Percentiles rank a stretch among this genome's conserved stretches.
Evolutionary conservation across 2,113 vertebrate genomes (phyloP).

Genomic region (Poecilia latipinna): DNA sequence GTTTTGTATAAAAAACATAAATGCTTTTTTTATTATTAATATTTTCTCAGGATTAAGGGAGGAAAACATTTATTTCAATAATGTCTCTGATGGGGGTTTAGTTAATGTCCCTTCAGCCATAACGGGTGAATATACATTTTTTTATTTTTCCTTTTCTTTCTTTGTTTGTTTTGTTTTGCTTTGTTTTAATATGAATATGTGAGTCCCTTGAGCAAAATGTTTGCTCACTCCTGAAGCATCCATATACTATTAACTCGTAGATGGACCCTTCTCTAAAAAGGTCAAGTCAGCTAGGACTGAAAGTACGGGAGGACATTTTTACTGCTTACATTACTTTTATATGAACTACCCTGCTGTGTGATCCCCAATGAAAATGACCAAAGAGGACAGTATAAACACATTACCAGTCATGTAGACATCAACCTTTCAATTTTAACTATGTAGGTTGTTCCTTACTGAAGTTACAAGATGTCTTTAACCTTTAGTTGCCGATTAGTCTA

Average conservation of each 20-base stretch:
- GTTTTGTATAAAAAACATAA: too few species aligned
- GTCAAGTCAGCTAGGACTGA: constrained; percentile 16
- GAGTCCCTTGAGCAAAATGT: constrained; percentile 6
- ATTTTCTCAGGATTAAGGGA: too few species aligned
- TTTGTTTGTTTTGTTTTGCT: too few species aligned
- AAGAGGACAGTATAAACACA: background rate
- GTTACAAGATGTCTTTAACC: constrained; percentile 4
- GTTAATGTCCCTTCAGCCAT: background rate
- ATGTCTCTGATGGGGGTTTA: background rate
- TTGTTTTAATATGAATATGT: background rate
- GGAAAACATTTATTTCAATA: too few species aligned
- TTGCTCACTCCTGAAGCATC: background rate
- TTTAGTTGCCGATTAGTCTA: background rate
- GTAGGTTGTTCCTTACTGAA: background rate
- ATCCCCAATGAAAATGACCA: background rate
- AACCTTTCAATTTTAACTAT: background rate
- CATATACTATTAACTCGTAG: constrained; percentile 9
- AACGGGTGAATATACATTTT: background rate
- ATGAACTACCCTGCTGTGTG: background rate
- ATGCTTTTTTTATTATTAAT: too few species aligned
- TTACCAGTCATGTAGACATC: background rate
- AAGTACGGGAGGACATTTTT: background rate
- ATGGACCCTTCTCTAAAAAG: background rate
- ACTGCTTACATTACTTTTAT: background rate
- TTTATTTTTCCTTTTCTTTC: background rate